These are phyloP conservation scores for Hylaea fasciaria DNA, from an alignment of 2,888 invertebrate species.

Conservation along the genomic window DNA sequence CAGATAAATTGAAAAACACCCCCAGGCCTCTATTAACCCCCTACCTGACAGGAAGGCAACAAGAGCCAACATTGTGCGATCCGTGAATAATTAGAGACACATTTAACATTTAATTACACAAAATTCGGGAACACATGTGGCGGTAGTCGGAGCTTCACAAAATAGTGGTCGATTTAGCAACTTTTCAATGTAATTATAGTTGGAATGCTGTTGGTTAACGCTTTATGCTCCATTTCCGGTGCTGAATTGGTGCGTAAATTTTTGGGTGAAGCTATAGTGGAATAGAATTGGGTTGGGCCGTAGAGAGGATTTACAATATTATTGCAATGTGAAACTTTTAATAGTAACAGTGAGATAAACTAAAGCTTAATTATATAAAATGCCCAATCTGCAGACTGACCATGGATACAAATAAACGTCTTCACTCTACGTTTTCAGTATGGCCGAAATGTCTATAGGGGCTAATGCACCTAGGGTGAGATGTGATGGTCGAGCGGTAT, in stretches of 20 bases:
- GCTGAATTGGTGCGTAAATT: slow-evolving; percentile 27
- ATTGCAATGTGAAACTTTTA: too few relatives aligned
- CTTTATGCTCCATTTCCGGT: slow-evolving; percentile 23
- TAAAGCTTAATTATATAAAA: too few relatives aligned
- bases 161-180: slow-evolving; percentile 51
- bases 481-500: too few relatives aligned
- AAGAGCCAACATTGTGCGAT: slow-evolving; percentile 30
- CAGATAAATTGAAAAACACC: slow-evolving; percentile 3
- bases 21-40: slow-evolving; percentile 5
- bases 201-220: slow-evolving; percentile 33
- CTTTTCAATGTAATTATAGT: slow-evolving; percentile 55
- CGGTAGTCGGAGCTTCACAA: slow-evolving; percentile 38
- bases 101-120: slow-evolving; percentile 51
- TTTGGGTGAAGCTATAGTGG: slow-evolving; percentile 10
- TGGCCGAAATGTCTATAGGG: too few relatives aligned
- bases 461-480: too few relatives aligned
- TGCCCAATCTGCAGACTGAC: too few relatives aligned
- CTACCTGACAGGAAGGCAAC: slow-evolving; percentile 34
- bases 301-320: too few relatives aligned
- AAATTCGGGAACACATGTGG: slow-evolving; percentile 45
- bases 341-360: too few relatives aligned
- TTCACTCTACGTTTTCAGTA: too few relatives aligned
- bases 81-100: slow-evolving; percentile 41
- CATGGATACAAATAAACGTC: too few relatives aligned
- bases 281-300: too few relatives aligned